Evolutionary conservation across 1,140 invertebrate species (phyloP).

Genomic region (Grapholita molesta): DNA sequence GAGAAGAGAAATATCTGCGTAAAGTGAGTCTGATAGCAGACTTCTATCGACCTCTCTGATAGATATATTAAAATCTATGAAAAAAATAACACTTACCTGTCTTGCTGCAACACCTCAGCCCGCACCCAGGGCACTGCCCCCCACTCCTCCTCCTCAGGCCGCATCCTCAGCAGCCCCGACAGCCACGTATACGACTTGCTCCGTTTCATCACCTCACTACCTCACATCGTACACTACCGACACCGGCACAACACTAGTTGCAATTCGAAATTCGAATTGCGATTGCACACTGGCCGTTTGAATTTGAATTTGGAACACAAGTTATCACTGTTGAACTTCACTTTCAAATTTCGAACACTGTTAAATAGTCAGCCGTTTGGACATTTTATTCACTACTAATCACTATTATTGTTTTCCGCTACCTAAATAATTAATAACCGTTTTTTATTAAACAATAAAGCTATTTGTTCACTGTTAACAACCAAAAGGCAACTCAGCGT

Average conservation of each 20-base stretch:
- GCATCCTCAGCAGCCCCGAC: constrained; percentile 60
- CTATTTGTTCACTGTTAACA: constrained; percentile 26
- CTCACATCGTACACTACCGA: constrained; percentile 23
- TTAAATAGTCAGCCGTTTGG: background rate
- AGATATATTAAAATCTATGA: background rate
- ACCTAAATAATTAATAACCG: background rate
- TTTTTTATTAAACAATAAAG: constrained; percentile 4
- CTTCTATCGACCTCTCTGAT: too few species aligned
- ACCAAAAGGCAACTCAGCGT: constrained; percentile 17
- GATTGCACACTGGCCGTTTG: background rate
- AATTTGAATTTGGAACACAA: background rate
- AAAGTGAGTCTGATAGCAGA: too few species aligned
- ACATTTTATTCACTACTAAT: background rate
- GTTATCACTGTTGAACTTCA: background rate
- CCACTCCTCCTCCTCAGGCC: constrained; percentile 55
- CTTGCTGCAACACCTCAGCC: constrained; percentile 46
- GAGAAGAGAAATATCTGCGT: too few species aligned
- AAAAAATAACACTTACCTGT: constrained; percentile 44
- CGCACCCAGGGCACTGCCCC: constrained; percentile 58
- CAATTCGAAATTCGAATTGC: background rate
- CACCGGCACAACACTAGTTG: constrained; percentile 16
- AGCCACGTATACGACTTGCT: constrained; percentile 74
- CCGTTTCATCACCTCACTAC: constrained; percentile 54
- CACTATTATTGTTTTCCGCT: background rate
- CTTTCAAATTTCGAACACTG: background rate